Evolutionary conservation across 1,140 invertebrate species (phyloP).

Genomic region (Mercenaria mercenaria): DNA sequence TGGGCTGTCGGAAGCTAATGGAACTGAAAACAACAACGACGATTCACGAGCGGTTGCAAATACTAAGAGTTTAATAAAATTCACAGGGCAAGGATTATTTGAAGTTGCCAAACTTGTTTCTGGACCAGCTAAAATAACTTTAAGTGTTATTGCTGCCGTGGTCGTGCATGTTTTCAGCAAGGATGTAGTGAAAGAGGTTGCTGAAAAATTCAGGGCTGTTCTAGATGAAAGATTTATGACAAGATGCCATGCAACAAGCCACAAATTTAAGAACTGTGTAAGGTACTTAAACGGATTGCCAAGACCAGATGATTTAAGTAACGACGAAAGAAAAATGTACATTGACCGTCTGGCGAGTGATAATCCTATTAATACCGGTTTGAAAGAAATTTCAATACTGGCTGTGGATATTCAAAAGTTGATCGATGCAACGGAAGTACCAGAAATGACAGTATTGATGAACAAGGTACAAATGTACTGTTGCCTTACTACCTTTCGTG

Average conservation of each 20-base stretch:
- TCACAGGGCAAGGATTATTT: neutral
- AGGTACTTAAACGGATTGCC: constrained; percentile 1
- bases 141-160: neutral
- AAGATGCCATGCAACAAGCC: neutral
- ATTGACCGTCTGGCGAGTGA: neutral
- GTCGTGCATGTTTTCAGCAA: neutral
- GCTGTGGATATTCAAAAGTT: neutral
- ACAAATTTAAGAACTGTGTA: neutral
- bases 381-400: neutral
- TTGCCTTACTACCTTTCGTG: neutral
- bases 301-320: neutral
- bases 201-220: neutral
- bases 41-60: neutral
- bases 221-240: neutral
- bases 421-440: neutral
- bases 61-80: neutral
- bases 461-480: neutral
- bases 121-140: neutral
- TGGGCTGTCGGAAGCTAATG: neutral
- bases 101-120: neutral
- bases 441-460: neutral
- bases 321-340: neutral
- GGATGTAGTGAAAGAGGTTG: neutral
- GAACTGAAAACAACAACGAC: neutral
- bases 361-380: neutral